Base-by-base conservation (phyloP, 2,888 invertebrate species). In the Drosophila falleni region DNA sequence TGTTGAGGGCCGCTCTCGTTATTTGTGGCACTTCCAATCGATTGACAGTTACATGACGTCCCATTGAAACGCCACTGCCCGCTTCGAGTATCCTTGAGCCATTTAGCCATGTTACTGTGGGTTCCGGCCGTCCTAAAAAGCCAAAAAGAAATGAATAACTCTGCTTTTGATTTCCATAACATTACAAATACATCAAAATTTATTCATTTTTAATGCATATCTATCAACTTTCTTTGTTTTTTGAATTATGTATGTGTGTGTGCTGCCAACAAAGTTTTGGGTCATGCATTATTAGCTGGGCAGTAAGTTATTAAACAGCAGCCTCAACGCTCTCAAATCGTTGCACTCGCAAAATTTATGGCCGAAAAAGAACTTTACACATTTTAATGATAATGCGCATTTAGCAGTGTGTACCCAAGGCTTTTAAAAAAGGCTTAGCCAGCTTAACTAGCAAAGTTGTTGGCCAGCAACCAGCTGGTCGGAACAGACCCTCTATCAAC, bases 51-150 rank as follows among this genome's bases (percentile, higher is more conserved):
- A 97, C 95, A 90, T 96, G 96, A 33, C 95, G 95, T 69, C 95
- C 95, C 78, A 95, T 95, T 77, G 95, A 94, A 81, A 95, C 95
- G 33, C 95, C 95, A 71, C 95, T 94, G 78, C 96, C 96, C 78
- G 96, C 96, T 37, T 95, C 94, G 31, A 96, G 93, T 78, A 95
- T 94, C 61, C 95, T 95, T 84, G 96, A 95, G 90, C 96, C 96
- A 87, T 96, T 95, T 87, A 96, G 94, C 97, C 97, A 97, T 78
- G 95, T 95, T n/a, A 97, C 96, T n/a, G 95, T 95, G 6, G 97
- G 97, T 15, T 95, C 95, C 46, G 97, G 97, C 47, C 96, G 96
- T 72, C 97, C 97, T 97, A 11, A 10, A 10, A 47, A 3, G 1
- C 9, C n/a, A n/a, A 23, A 15, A 62, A 5, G 11, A 16, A 55